Evolutionary conservation across 2,888 invertebrate species (phyloP), one percentile per base, ranked within the genome.

Genomic region (Spialia ferax): DNA sequence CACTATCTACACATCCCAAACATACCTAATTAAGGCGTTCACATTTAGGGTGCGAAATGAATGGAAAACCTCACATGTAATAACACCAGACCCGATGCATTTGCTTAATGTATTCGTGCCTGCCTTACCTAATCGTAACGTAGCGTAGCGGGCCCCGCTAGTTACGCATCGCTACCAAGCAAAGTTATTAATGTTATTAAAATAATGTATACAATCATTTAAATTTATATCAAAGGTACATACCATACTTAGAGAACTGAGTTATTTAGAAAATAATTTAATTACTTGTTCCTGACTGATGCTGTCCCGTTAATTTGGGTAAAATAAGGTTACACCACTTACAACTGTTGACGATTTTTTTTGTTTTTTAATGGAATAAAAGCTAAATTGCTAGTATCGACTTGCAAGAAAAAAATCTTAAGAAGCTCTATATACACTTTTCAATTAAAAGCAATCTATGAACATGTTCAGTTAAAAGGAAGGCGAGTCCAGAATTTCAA

Each of bases 21-120:
- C 77, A 73, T 79, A 78, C 80, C 87, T 87, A 88, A 89, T 89
- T 87, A 87, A 86, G 81, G 84, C 79, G 77, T 83, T 82, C 79
- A 83, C 75, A 79, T 83, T 85, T 86, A 81, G 88, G 87, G 87
- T 85, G 85, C 84, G 78, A 86, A 84, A 79, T 80, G 78, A 79
- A 85, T 78, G 82, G 81, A 84, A 84, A 82, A 79, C 74, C 72
- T 77, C 76, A 60, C 35, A 60, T 76, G 76, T 81, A 81, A 82
- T 82, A 81, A 82, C 80, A 68, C 71, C 45, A 45, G 35, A 26
- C 23, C n/a, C 35, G 50, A 50, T 50, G 48, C 48, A 50, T 50
- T 50, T 50, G 1, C 15, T 15, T 50, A 50, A 50, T 50, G 15
- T 20, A 50, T 22, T 50, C 48, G 22, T 22, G 48, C 18, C 18